Evolutionary conservation across 1,140 invertebrate species (phyloP).

Genomic region (Drosophila oshimai): DNA sequence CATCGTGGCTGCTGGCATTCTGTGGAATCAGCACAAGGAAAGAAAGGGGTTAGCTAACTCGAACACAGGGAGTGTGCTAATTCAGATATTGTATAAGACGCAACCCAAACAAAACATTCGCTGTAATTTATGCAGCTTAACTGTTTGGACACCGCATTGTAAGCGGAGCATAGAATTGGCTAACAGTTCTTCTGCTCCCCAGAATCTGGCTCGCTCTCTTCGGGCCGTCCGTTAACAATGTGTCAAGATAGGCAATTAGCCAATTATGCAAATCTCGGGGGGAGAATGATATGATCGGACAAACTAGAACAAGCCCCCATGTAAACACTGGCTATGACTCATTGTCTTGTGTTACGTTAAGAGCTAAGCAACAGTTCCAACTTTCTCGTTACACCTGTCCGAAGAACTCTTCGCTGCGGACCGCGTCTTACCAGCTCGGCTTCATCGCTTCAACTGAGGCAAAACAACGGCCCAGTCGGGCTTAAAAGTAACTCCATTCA

Average conservation of each 20-base stretch:
- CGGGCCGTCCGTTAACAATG: constrained; percentile 6
- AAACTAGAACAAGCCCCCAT: constrained; percentile 13
- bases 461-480: not conserved
- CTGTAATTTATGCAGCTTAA: constrained; percentile 28
- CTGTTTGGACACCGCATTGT: not conserved
- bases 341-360: not conserved
- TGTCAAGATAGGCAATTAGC: constrained; percentile 22
- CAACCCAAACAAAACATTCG: constrained; percentile 3
- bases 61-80: not conserved
- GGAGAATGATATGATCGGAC: constrained; percentile 2
- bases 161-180: not conserved
- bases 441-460: constrained; percentile 32
- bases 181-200: constrained; percentile 27
- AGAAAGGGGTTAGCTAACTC: constrained; percentile 9
- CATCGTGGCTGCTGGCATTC: constrained; percentile 20
- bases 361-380: constrained; percentile 24
- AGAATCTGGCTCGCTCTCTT: constrained; percentile 3
- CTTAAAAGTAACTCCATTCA: constrained; percentile 17
- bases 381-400: constrained; percentile 38
- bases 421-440: constrained; percentile 29
- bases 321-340: constrained; percentile 27
- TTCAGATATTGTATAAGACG: constrained; percentile 14
- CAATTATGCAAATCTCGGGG: constrained; percentile 20
- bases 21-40: constrained; percentile 2
- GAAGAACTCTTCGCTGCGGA: not conserved